Base-by-base conservation (phyloP, 2,888 invertebrate species). In the Cremastinae sp. region DNA sequence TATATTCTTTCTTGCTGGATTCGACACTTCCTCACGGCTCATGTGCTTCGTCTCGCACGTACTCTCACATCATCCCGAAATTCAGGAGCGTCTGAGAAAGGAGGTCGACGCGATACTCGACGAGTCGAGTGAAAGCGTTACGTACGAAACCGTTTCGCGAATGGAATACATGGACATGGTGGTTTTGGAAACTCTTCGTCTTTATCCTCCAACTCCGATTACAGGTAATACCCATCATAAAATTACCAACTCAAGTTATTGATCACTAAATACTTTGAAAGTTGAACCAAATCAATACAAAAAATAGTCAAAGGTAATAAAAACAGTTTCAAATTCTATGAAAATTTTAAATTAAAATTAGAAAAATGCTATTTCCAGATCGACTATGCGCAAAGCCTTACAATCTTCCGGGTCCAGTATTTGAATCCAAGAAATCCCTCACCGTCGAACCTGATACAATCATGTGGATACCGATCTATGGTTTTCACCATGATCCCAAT, bases 321-420 rank as follows among this genome's bases (percentile, higher is more conserved):
- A n/a, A n/a, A n/a, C n/a, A n/a, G n/a, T n/a, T n/a, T n/a, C n/a
- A n/a, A n/a, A n/a, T n/a, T n/a, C n/a, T n/a, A n/a, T n/a, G n/a
- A n/a, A n/a, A n/a, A 28, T 28, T 3, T 5, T 28, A 28, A 28
- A 28, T 28, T 3, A 28, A 28, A 28, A 28, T 5, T 5, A 28
- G 2, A 28, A 28, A 28, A 28, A 28, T 28, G 28, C 2, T 18
- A 18, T 78, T 90, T 0, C 79, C 90, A 81, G 92, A 92, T 81
- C 87, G 93, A 65, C 80, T 87, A 9, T 92, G 92, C 74, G 88
- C 89, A 0, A 92, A 91, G 76, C 80, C 89, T 0, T 92, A 91
- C 76, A 89, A 90, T 9, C 80, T 92, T 79, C 77, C 89, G 81
- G 78, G 90, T 0, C 12, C 79, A 1, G 16, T 51, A 0, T 20